Base-by-base conservation (phyloP, 2,113 vertebrate genomes). In the Calidris pygmaea region DNA sequence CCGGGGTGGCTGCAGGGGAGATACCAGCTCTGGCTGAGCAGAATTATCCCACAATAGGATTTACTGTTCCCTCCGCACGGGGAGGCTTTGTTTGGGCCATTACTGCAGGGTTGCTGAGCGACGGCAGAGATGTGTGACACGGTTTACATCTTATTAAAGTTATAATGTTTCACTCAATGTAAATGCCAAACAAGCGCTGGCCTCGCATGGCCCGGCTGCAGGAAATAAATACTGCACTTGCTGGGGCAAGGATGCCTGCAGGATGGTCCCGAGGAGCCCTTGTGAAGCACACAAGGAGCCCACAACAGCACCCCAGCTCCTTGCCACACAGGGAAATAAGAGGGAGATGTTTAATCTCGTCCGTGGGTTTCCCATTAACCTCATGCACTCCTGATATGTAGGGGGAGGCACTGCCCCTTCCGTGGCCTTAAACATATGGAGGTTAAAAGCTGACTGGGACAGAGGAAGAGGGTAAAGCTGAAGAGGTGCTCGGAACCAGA, bases 121-220 rank as follows among this genome's bases (percentile, higher is more conserved):
- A 97, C 87, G 0, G 96, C 91, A 96, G 96, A 95, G 90, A 94
- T 91, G 95, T 47, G 87, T 4, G 32, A 95, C 93, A 94, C 18
- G 8, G 93, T 96, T 97, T 96, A 96, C 94, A 94, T 97, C 97
- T 97, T 97, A 97, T 94, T 97, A 91, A 96, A 94, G 96, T 96
- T 96, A 95, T 74, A 96, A 85, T 83, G 96, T 97, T 97, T 96
- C 96, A 97, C 77, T 73, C 74, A 50, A 94, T 73, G 95, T 74
- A 96, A 96, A 96, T 93, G 96, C 94, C 94, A 96, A 96, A 89
- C 85, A 73, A 95, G 56, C 10, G 4, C 41, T 78, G 85, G 94
- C 94, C 91, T 91, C 1, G 0, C 63, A 14, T 26, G 87, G 94
- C 85, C 91, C 3, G 34, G 67, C 77, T 92, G 60, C 80, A 84